These are phyloP conservation scores for Triplophysa dalaica DNA, from an alignment of 2,113 vertebrate species.

Conservation along the genomic window DNA sequence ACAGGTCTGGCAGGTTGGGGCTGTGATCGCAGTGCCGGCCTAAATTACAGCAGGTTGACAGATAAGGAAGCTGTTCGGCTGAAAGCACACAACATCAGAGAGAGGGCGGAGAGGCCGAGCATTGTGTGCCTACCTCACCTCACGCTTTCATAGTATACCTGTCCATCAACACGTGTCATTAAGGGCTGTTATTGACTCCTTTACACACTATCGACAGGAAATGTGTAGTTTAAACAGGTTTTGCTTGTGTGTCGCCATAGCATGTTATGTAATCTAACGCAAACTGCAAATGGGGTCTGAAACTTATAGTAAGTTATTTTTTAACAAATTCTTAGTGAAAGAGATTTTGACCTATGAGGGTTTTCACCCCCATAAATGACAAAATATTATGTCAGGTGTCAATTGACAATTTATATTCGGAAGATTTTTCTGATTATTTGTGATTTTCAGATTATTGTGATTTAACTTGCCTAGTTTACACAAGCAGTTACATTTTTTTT, in stretches of 20 bases:
- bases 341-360: too few relatives aligned
- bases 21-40: slow-evolving; percentile 42
- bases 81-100: slow-evolving; percentile 37
- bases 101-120: slow-evolving; percentile 23
- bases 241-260: slow-evolving; percentile 10
- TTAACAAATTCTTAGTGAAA: too few relatives aligned
- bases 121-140: slow-evolving; percentile 20
- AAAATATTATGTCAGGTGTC: too few relatives aligned
- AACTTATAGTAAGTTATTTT: too few relatives aligned
- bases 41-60: slow-evolving; percentile 48
- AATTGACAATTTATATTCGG: too few relatives aligned
- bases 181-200: slow-evolving; percentile 22
- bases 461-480: too few relatives aligned
- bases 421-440: too few relatives aligned
- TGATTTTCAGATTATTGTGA: too few relatives aligned
- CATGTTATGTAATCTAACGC: neutral
- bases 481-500: too few relatives aligned
- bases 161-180: slow-evolving; percentile 41
- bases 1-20: slow-evolving; percentile 50
- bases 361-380: too few relatives aligned
- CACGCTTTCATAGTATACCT: slow-evolving; percentile 4
- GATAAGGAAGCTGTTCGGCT: slow-evolving; percentile 42
- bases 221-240: slow-evolving; percentile 21
- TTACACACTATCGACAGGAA: slow-evolving; percentile 18
- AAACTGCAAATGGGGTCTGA: too few relatives aligned